Evolutionary conservation across 2,113 vertebrate species (phyloP), one percentile per base, ranked within the genome.

Genomic region (Leucosticte australis): DNA sequence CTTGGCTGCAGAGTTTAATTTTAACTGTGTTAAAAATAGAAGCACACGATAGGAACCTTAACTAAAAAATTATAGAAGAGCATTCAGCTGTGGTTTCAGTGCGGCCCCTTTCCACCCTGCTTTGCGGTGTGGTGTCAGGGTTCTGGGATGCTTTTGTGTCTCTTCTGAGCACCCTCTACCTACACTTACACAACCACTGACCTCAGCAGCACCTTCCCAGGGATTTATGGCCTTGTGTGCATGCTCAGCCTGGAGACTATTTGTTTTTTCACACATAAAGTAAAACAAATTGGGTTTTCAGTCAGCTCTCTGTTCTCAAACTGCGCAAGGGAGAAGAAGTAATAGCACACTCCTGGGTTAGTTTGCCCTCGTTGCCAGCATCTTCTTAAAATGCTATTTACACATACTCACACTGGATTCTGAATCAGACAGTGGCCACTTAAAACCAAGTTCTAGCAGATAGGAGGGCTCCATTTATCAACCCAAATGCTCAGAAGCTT

Each of bases 21-120:
- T 96, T 93, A 96, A 92, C 95, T 30, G 26, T 42, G 69, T 83
- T 95, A 95, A 96, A 95, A 94, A 95, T 83, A 95, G 94, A 78
- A 70, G 76, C 44, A 35, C 52, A 75, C 15, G 83, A 89, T 60
- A 70, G 85, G 86, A 96, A 92, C 88, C 80, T 94, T 86, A 93
- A 93, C 90, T 81, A 75, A 94, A 89, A 95, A 90, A 92, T 55
- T 62, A 83, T 63, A 83, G 93, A 73, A 64, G 69, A 71, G 41
- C 26, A 83, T 37, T 95, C 63, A 52, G 1, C 85, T 60, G 71
- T 1, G 1, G 55, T 94, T 67, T 65, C 28, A 20, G 79, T 28
- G 47, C 0, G 1, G 76, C 71, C 82, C 30, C 75, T 94, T 83
- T 37, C 75, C 70, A 46, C 69, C 31, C 68, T 4, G 8, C 55